These are phyloP conservation scores for Watsonalla binaria DNA, from an alignment of 2,888 invertebrate species.

Conservation along the genomic window DNA sequence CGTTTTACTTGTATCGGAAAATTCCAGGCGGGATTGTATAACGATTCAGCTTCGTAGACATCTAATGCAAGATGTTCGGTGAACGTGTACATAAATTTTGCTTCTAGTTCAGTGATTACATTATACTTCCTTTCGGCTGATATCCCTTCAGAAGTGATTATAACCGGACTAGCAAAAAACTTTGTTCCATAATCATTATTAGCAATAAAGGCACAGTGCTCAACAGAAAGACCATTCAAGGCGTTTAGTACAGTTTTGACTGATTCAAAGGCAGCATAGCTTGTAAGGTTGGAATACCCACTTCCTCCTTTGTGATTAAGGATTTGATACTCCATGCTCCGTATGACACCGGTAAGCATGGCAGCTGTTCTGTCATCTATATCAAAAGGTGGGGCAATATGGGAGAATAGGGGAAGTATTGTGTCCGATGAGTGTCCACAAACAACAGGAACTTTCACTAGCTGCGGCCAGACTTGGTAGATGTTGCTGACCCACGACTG, in stretches of 20 bases:
- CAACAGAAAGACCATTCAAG: background rate
- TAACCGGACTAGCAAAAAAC: conserved; percentile 10
- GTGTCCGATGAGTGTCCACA: conserved; percentile 14
- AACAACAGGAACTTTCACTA: conserved; percentile 10
- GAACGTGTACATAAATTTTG: conserved; percentile 5
- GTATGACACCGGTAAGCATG: background rate
- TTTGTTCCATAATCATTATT: background rate
- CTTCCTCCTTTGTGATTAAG: background rate
- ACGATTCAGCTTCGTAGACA: background rate
- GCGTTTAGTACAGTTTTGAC: background rate
- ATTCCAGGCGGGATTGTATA: background rate
- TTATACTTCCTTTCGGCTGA: conserved; percentile 2
- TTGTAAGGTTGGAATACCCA: background rate
- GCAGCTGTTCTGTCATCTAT: background rate
- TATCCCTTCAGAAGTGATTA: conserved; percentile 4
- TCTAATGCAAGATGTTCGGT: background rate
- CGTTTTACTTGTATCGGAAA: background rate
- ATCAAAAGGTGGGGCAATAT: conserved; percentile 5
- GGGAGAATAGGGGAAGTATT: conserved; percentile 11
- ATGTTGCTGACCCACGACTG: conserved; percentile 9
- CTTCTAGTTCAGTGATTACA: conserved; percentile 6
- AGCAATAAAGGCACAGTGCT: background rate
- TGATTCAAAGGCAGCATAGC: background rate
- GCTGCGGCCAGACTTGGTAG: conserved; percentile 4
- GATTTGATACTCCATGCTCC: background rate